Evolutionary conservation across 2,797 vertebrate genomes (phyloP), one percentile per base, ranked within the genome.

Genomic region (Sarcoramphus papa): DNA sequence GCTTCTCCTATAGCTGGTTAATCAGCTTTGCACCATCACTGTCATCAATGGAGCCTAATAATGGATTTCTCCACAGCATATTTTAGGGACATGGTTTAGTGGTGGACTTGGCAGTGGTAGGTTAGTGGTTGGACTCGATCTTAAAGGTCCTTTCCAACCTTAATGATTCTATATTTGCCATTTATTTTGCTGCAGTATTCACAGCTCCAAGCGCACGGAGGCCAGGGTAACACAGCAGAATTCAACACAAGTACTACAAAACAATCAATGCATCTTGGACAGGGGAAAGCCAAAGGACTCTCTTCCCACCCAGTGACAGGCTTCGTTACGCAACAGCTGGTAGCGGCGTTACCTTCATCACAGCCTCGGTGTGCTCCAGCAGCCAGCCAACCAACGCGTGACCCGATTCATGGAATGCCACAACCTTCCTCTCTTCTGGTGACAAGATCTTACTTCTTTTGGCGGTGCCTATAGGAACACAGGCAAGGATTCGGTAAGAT

Each of bases 311-410:
- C 35, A 7, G 10, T 2, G 41, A 18, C 7, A 7, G 24, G 19
- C 22, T 60, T 24, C 16, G 4, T 31, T 8, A 12, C 1, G 4
- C 45, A 40, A 3, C 8, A 48, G 16, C 54, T 35, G 78, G 54
- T 22, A 9, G 27, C 0, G 8, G 9, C 24, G 54, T 85, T 87
- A 99, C 99, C 99, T 99, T 99, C 99, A 99, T 98, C 76, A 99
- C 99, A 0, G 99, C 99, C 87, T 99, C 99, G 0, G 99, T 99
- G 98, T 99, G 99, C 93, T 99, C 99, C 48, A 99, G 99, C 78
- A 99, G 97, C 99, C 99, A 99, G 64, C 99, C 99, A 1, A 99
- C 99, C 68, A 99, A 81, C 1, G 99, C 99, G 0, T 99, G 99
- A 41, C 99, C 99, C 0, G 99, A 99, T 72, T 99, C 99, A 0